Percentiles rank a stretch among this genome's conserved stretches.
These are phyloP conservation scores for Hippocampus guttulatus DNA, from an alignment of 2,113 vertebrate genomes.

Conservation along the genomic window DNA sequence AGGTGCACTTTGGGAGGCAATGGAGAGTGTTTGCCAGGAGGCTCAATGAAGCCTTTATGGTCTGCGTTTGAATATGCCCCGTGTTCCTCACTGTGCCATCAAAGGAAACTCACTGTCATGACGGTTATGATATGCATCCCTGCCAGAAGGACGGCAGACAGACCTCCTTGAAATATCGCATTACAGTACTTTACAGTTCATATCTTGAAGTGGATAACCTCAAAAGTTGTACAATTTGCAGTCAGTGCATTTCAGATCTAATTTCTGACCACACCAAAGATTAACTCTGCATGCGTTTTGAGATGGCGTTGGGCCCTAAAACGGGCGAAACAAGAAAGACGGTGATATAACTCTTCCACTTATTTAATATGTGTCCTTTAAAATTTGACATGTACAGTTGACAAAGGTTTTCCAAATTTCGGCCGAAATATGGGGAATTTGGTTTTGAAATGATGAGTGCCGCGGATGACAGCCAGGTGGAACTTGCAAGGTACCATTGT, in stretches of 20 bases:
- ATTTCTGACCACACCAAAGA: background rate
- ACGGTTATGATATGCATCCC: constrained; percentile 68
- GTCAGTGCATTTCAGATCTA: background rate
- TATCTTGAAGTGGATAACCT: background rate
- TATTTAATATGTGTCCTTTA: too few species aligned
- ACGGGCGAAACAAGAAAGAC: too few species aligned
- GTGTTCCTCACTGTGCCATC: constrained; percentile 54
- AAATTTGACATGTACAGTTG: too few species aligned
- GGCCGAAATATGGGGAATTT: background rate
- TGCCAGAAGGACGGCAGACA: constrained; percentile 24
- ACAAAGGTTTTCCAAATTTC: too few species aligned
- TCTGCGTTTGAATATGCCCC: constrained; percentile 57
- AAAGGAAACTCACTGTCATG: constrained; percentile 60
- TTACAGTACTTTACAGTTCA: background rate
- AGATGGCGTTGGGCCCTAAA: too few species aligned
- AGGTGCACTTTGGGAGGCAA: constrained; percentile 57
- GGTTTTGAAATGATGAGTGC: background rate
- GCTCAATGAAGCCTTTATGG: constrained; percentile 70
- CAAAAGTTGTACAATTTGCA: background rate
- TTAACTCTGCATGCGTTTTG: too few species aligned
- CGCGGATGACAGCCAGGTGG: too few species aligned
- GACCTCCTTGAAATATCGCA: constrained; percentile 18
- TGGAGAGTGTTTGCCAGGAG: constrained; percentile 43
- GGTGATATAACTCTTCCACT: too few species aligned
- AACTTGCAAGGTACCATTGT: background rate